Evolutionary conservation across 1,140 invertebrate genomes (phyloP).

Genomic region (Penaeus indicus): DNA sequence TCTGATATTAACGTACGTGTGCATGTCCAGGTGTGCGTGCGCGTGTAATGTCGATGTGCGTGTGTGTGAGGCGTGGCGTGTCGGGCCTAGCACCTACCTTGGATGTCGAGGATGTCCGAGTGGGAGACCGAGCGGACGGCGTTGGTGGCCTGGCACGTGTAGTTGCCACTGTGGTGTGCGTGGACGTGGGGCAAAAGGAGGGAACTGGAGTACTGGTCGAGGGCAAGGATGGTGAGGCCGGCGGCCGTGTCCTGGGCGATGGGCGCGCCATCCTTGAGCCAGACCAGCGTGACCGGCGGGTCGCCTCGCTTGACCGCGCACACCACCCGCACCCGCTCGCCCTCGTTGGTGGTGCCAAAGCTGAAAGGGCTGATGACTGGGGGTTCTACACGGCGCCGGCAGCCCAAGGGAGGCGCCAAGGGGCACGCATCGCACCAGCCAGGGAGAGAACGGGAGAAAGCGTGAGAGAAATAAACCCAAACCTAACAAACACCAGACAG

Average conservation of each 20-base stretch:
- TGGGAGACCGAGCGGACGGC: slow-evolving; percentile 83
- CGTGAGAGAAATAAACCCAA: background rate
- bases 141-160: slow-evolving; percentile 73
- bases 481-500: slow-evolving; percentile 75
- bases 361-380: slow-evolving; percentile 67
- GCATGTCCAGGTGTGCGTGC: too few relatives aligned
- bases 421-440: background rate
- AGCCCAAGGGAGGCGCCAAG: too few relatives aligned
- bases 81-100: slow-evolving; percentile 50
- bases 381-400: slow-evolving; percentile 58
- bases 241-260: slow-evolving; percentile 68
- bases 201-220: slow-evolving; percentile 72
- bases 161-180: slow-evolving; percentile 68
- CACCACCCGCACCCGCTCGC: slow-evolving; percentile 68
- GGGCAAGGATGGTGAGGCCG: slow-evolving; percentile 73
- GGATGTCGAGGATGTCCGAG: slow-evolving; percentile 82
- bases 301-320: slow-evolving; percentile 84
- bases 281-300: slow-evolving; percentile 81
- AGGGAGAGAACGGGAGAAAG: background rate
- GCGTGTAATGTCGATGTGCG: too few relatives aligned
- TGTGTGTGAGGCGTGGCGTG: too few relatives aligned
- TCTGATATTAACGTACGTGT: too few relatives aligned
- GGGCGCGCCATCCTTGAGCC: slow-evolving; percentile 81
- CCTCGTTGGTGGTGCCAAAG: slow-evolving; percentile 63
- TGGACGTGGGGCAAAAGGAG: slow-evolving; percentile 47